Base-by-base conservation (phyloP, 2,888 invertebrate genomes). In the Caenorhabditis japonica region DNA sequence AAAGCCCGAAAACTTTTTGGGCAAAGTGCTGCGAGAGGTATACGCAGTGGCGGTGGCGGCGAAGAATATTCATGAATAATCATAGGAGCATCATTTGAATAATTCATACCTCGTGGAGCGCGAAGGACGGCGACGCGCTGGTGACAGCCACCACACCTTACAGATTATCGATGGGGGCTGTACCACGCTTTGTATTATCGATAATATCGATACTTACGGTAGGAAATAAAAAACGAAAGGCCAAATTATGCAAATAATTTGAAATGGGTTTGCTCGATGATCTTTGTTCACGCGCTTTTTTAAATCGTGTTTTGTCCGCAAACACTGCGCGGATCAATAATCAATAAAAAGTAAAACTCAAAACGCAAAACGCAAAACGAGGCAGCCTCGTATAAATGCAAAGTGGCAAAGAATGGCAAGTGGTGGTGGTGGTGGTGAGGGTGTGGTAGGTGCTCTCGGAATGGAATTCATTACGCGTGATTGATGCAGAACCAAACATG, bases 381-480 rank as follows among this genome's bases (percentile, higher is more conserved):
- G n/a, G n/a, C n/a, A n/a, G n/a, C n/a, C n/a, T n/a, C n/a, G n/a
- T n/a, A n/a, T n/a, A n/a, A n/a, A n/a, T 27, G 19, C 47, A 49
- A 10, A 38, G 13, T n/a, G 60, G 51, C 51, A 60, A 59, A 39
- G 15, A 19, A 1, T 10, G 10, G 43, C 19, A 19, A 25, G 41
- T 19, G 33, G 25, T 19, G 25, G 34, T n/a, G 38, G 52, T 41
- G 47, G 62, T 23, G 25, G 46, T n/a, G 46, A 46, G 25, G 25
- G 23, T 34, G 44, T 52, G 53, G 19, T 19, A 47, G 36, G 49
- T 43, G 61, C 51, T 62, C 56, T n/a, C n/a, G n/a, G n/a, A n/a
- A n/a, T n/a, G 61, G 70, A 70, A 70, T 70, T 70, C 70, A 70
- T 70, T 70, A 70, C 60, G 70, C 70, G 70, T 70, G 70, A 70